Base-by-base conservation (phyloP, 2,888 invertebrate genomes). In the Tethea ocularis region DNA sequence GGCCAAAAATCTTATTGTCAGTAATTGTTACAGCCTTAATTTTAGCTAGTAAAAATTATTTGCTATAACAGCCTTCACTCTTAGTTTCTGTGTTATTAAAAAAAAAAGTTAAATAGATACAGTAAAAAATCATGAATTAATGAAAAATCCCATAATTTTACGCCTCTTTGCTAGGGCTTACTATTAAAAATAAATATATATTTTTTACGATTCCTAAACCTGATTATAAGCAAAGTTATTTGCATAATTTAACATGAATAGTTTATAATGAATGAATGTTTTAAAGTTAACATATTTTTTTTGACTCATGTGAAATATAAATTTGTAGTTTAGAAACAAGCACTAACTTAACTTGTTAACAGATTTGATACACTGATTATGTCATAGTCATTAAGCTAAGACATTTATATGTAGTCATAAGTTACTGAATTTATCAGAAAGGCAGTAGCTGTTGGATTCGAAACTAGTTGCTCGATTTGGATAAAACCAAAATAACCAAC, bases 181-280 rank as follows among this genome's bases (percentile, higher is more conserved):
- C 23, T 17, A 53, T 53, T 53, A 13, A 17, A 26, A 29, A 53
- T 29, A 17, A 17, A 24, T 29, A 17, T 17, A 29, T 15, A 52
- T 22, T 22, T 1, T 23, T 15, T 38, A 15, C 10, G 29, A 24
- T 13, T 33, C 26, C 10, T 4, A 29, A 53, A 33, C 53, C 17
- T 53, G 53, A 29, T 53, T 29, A 10, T 53, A 17, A 53, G 17
- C 17, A 17, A 52, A 26, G 15, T 26, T 29, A 52, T 52, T 53
- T 33, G 11, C 33, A 53, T 53, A 54, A 54, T 54, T 54, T 54
- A 22, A 20, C 54, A 54, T 54, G 36, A 33, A 54, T 54, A 33
- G 20, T 54, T 54, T 33, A 53, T 53, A 17, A 26, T 29, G 17
- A 29, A 29, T 29, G 17, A 20, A 17, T 26, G 15, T 53, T 10